Percentiles rank a stretch among this genome's conserved stretches.
Conservation (phyloP, 2,113 vertebrate species). For the Rhinopomastus cyanomelas region DNA sequence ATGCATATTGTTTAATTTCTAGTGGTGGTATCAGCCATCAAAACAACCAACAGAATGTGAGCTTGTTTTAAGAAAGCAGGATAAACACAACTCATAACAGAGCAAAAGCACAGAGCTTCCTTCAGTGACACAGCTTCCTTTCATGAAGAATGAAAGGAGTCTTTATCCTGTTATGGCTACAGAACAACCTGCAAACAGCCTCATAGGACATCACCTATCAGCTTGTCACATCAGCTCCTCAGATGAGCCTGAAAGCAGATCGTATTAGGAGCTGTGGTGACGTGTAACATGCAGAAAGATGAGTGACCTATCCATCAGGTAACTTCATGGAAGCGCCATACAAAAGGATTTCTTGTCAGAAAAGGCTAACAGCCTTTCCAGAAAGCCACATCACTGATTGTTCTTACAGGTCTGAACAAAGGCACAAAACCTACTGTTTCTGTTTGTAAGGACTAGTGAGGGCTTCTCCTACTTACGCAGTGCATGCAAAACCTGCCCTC, state of each 20-base stretch:
- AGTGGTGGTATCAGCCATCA: neutral
- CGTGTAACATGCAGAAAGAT: neutral
- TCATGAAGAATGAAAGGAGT: neutral
- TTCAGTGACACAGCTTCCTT: neutral
- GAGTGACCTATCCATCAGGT: neutral
- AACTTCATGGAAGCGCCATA: neutral
- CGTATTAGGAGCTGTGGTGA: neutral
- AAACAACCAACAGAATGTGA: neutral
- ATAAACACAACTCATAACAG: neutral
- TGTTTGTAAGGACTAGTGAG: neutral
- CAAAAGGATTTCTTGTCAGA: neutral
- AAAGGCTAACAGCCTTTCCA: neutral
- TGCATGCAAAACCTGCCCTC: neutral
- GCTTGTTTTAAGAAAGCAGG: neutral
- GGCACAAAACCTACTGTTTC: neutral
- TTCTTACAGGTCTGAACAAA: neutral
- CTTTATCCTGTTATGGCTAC: neutral
- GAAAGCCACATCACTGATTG: neutral
- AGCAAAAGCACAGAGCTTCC: neutral
- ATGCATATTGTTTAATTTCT: neutral
- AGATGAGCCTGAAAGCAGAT: neutral
- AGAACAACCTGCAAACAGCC: neutral
- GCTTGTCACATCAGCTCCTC: neutral
- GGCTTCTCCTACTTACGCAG: neutral
- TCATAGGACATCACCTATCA: neutral